Percentiles rank a stretch among this genome's conserved stretches.
phyloP scores from a whole-genome alignment of 1,140 invertebrate species.

The Drosophila triauraria region DNA sequence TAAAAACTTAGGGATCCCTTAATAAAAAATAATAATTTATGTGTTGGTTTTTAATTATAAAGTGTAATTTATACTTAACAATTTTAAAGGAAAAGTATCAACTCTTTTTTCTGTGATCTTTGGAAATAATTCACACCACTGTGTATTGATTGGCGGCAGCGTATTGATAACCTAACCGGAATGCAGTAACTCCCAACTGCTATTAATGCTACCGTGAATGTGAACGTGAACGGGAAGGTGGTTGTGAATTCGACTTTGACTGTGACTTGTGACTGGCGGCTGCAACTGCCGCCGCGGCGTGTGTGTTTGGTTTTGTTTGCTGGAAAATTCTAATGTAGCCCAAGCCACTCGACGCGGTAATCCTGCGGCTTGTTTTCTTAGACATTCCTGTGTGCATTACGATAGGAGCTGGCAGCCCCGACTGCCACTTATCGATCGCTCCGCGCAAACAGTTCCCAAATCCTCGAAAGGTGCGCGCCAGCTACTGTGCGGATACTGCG shows the following conservation, averaged over 20 bases:
- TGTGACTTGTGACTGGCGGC: slow-evolving; percentile 14
- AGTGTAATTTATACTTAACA: too few species aligned
- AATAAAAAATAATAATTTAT: too few species aligned
- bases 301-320: slow-evolving; percentile 63
- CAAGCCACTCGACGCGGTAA: slow-evolving; percentile 67
- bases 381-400: slow-evolving; percentile 65
- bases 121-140: slow-evolving; percentile 14
- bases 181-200: slow-evolving; percentile 51
- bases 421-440: slow-evolving; percentile 46
- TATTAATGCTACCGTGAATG: slow-evolving; percentile 33
- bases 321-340: slow-evolving; percentile 77
- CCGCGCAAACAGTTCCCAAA: slow-evolving; percentile 31
- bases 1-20: too few species aligned
- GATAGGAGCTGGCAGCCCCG: slow-evolving; percentile 49
- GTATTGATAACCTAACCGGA: slow-evolving; percentile 69
- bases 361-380: slow-evolving; percentile 80
- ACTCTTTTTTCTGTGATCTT: background rate
- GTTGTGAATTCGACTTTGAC: slow-evolving; percentile 20
- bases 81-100: too few species aligned
- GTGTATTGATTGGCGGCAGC: slow-evolving; percentile 28
- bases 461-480: slow-evolving; percentile 47
- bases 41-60: too few species aligned
- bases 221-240: slow-evolving; percentile 15
- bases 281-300: slow-evolving; percentile 21
- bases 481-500: slow-evolving; percentile 64